Evolutionary conservation across 2,888 invertebrate genomes (phyloP).

Genomic region (Gandaritis pyraliata): DNA sequence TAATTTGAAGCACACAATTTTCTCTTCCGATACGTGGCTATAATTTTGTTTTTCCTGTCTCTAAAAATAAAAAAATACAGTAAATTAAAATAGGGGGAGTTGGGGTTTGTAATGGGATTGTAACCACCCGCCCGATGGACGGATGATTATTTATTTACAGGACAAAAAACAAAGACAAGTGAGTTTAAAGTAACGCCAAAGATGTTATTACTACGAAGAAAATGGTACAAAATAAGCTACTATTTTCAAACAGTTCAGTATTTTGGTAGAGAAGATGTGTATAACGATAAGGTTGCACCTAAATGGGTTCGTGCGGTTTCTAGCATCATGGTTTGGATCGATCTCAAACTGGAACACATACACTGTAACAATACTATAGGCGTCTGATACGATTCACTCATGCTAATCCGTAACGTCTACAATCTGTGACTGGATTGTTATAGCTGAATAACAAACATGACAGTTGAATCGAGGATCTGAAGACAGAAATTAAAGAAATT

Average conservation of each 20-base stretch:
- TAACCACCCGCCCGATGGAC: too few species aligned
- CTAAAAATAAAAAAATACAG: too few species aligned
- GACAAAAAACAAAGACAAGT: too few species aligned
- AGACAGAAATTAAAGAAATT: too few species aligned
- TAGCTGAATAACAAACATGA: neutral
- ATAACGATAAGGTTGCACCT: neutral
- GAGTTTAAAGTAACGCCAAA: too few species aligned
- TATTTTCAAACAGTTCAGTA: too few species aligned
- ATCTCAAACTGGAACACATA: neutral
- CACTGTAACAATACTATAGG: neutral
- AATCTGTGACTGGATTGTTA: neutral
- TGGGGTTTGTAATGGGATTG: too few species aligned
- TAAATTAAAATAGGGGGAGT: too few species aligned
- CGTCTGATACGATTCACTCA: constrained; percentile 6
- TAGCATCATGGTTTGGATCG: neutral
- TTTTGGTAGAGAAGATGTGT: too few species aligned
- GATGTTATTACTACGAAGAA: too few species aligned
- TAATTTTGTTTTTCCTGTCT: neutral
- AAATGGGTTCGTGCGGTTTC: neutral
- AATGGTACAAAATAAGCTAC: too few species aligned
- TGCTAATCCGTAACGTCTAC: neutral
- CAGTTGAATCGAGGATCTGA: neutral
- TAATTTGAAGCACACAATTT: constrained; percentile 24
- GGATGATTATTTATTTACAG: too few species aligned
- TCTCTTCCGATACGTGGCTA: constrained; percentile 14